Base-by-base conservation (phyloP, 2,113 vertebrate genomes). In the Elachura formosa region DNA sequence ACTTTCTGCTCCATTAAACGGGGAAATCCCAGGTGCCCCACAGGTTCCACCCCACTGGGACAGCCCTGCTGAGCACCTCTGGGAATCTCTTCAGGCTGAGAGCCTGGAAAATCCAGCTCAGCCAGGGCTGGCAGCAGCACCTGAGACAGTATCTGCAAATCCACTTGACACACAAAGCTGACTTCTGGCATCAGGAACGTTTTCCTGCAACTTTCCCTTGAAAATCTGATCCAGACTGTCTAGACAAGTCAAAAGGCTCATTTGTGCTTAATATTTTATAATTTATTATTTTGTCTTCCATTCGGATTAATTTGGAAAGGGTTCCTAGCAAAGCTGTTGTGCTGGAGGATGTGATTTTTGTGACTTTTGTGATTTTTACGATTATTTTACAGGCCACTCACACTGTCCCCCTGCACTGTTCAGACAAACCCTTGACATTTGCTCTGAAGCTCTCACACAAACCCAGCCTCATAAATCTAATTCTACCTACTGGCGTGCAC, bases 221-320 rank as follows among this genome's bases (percentile, higher is more conserved):
- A 95, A 96, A 90, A 90, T 20, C 82, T 80, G 63, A 76, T 93
- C 87, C 94, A 93, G 95, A 72, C 92, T 94, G 95, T 96, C 96
- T 96, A 96, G 95, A 95, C 96, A 96, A 95, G 95, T 82, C 85
- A 76, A 88, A 94, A 87, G 33, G 64, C 91, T 93, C 77, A 36
- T 91, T 94, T 82, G 41, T 68, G 69, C 62, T 64, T 68, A 64
- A 89, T 87, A 52, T 64, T 87, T 95, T 72, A 16, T 63, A 68
- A 87, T 92, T 96, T 91, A 84, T 92, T 72, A 28, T 84, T 94
- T 89, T 72, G 25, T 58, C 93, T 88, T 87, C n/a, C 58, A 55
- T 56, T 82, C 19, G 15, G 87, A 89, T 91, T 84, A 69, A 82
- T 79, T 46, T 94, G 87, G 91, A 87, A 68, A 54, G 7, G 1